Evolutionary conservation across 2,113 vertebrate species (phyloP).

Genomic region (Parus major): DNA sequence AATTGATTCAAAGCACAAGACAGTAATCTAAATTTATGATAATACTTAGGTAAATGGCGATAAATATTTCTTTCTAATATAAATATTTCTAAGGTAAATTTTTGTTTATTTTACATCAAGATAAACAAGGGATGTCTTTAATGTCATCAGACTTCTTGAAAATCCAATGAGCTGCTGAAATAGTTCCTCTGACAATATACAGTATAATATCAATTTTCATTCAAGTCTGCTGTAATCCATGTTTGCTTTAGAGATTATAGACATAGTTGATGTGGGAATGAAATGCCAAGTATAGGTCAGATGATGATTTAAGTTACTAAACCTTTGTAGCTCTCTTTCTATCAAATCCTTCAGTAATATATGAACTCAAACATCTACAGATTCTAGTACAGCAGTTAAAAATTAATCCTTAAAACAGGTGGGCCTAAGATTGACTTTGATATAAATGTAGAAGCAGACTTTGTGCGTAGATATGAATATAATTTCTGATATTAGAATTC

Average conservation of each 20-base stretch:
- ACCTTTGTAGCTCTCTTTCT: slow-evolving; percentile 20
- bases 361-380: slow-evolving; percentile 27
- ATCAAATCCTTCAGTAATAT: slow-evolving; percentile 40
- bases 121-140: slow-evolving; percentile 24
- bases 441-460: background rate
- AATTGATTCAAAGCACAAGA: background rate
- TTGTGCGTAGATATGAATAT: background rate
- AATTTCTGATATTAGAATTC: slow-evolving; percentile 35
- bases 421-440: background rate
- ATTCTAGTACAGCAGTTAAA: slow-evolving; percentile 5
- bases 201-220: slow-evolving; percentile 42
- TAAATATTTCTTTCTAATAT: background rate
- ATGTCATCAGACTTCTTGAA: background rate
- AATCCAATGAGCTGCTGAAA: slow-evolving; percentile 25
- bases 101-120: slow-evolving; percentile 12
- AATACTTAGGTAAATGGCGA: background rate
- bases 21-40: background rate
- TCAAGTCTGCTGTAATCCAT: slow-evolving; percentile 36
- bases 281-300: slow-evolving; percentile 43
- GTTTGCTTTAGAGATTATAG: slow-evolving; percentile 65
- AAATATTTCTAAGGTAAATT: background rate
- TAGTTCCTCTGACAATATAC: slow-evolving; percentile 13
- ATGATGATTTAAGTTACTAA: slow-evolving; percentile 52
- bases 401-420: slow-evolving; percentile 47
- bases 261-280: slow-evolving; percentile 37